Percentiles rank a stretch among this genome's conserved stretches.
Conservation (phyloP, 2,113 vertebrate genomes). For the Anhinga anhinga region DNA sequence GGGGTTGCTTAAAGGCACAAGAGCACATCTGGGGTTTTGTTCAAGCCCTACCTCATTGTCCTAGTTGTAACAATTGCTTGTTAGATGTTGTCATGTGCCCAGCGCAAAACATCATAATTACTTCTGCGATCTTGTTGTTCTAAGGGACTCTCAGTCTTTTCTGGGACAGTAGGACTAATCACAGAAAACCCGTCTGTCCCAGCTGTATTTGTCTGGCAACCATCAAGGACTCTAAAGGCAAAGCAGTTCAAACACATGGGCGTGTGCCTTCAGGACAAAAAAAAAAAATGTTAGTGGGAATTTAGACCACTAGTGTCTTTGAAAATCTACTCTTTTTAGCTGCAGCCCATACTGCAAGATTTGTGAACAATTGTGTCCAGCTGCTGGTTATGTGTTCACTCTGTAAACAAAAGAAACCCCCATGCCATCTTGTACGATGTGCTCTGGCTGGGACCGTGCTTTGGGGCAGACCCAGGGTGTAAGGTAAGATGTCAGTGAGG, state of each 20-base stretch:
- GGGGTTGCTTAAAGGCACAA: neutral
- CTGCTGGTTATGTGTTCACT: neutral
- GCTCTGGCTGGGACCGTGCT: neutral
- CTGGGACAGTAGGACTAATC: neutral
- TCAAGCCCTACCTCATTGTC: neutral
- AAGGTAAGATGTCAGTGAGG: neutral
- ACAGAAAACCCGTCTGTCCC: neutral
- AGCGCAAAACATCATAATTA: neutral
- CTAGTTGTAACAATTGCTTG: neutral
- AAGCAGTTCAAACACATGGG: neutral
- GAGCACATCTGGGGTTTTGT: neutral
- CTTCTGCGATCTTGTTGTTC: neutral
- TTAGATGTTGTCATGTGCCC: neutral
- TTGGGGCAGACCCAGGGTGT: neutral
- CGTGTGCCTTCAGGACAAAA: neutral
- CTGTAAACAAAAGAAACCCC: neutral
- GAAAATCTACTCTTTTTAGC: neutral
- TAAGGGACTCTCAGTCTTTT: neutral
- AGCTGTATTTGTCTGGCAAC: neutral
- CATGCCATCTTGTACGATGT: neutral
- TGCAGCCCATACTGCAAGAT: neutral
- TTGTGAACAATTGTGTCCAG: neutral
- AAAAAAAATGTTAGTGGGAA: neutral
- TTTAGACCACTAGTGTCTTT: neutral
- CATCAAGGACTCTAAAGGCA: neutral